Percentiles rank a stretch among this genome's conserved stretches.
These are phyloP conservation scores for Euphydryas editha DNA, from an alignment of 2,888 invertebrate genomes.

Conservation along the genomic window DNA sequence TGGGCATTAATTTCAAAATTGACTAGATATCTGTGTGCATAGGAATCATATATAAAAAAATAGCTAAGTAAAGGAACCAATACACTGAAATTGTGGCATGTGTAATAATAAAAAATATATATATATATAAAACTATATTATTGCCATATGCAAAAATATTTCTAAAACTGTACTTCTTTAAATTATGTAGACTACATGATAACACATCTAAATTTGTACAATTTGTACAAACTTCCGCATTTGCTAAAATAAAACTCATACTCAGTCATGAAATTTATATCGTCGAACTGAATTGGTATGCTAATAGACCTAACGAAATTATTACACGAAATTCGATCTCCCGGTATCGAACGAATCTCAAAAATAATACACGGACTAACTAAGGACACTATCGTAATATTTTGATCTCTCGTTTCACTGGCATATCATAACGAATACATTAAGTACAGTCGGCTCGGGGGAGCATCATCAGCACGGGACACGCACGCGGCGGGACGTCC, in stretches of 20 bases:
- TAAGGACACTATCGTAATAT: slow-evolving; percentile 63
- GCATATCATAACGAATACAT: slow-evolving; percentile 47
- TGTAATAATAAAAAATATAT: slow-evolving; percentile 69
- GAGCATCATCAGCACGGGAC: slow-evolving; percentile 12
- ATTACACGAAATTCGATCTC: slow-evolving; percentile 45
- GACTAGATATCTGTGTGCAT: slow-evolving; percentile 83
- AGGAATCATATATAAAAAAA: slow-evolving; percentile 79
- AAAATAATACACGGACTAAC: slow-evolving; percentile 58
- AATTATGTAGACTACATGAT: slow-evolving; percentile 74
- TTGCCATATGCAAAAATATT: slow-evolving; percentile 74
- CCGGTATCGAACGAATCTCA: slow-evolving; percentile 55
- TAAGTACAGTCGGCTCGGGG: slow-evolving; percentile 52
- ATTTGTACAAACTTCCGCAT: slow-evolving; percentile 75
- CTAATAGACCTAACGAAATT: slow-evolving; percentile 49
- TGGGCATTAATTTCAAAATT: slow-evolving; percentile 81
- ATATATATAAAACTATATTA: slow-evolving; percentile 63
- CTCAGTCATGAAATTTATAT: slow-evolving; percentile 69
- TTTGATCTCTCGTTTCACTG: slow-evolving; percentile 55
- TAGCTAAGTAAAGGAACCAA: slow-evolving; percentile 81
- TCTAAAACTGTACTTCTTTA: slow-evolving; percentile 76
- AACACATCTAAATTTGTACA: slow-evolving; percentile 78
- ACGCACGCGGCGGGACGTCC: slow-evolving; percentile 22
- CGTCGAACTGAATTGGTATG: slow-evolving; percentile 53
- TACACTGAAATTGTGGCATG: slow-evolving; percentile 78
- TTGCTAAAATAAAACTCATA: slow-evolving; percentile 62